Conservation (phyloP, 2,797 vertebrate species). For the Takifugu rubripes region DNA sequence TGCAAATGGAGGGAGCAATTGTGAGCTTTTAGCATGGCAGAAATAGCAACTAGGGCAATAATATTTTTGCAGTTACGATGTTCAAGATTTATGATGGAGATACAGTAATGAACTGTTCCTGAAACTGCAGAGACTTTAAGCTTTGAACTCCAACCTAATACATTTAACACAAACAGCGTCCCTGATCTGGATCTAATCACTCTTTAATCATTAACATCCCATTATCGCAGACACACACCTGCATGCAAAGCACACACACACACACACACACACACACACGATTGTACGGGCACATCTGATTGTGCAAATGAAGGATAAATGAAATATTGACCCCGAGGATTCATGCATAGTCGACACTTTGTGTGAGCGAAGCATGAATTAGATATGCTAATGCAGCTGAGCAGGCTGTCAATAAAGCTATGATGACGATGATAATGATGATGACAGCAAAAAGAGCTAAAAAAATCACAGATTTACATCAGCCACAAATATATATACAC, state of each 20-base stretch:
- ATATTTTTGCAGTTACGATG: neutral
- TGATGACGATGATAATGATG: conserved; percentile 24
- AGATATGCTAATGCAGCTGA: conserved; percentile 50
- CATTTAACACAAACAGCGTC: conserved; percentile 12
- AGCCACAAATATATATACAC: neutral
- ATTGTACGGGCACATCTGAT: conserved; percentile 9
- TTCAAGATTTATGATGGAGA: conserved; percentile 19
- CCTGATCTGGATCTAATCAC: conserved; percentile 53
- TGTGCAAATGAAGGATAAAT: conserved; percentile 56
- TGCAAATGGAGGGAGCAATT: neutral
- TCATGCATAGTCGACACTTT: conserved; percentile 57
- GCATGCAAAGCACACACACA: neutral
- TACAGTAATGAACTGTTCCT: neutral
- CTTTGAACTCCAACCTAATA: conserved; percentile 36
- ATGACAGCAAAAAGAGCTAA: neutral
- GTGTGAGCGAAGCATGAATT: conserved; percentile 53
- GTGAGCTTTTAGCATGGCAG: neutral
- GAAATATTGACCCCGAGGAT: conserved; percentile 60
- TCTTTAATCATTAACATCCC: conserved; percentile 51
- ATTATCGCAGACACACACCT: conserved; percentile 23
- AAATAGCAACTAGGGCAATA: neutral
- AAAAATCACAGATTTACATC: neutral
- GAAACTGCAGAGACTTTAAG: conserved; percentile 22
- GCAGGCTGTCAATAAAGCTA: conserved; percentile 41
- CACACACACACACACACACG: neutral